Evolutionary conservation across 2,888 invertebrate genomes (phyloP).

Genomic region (Zygogramma bicolorata): DNA sequence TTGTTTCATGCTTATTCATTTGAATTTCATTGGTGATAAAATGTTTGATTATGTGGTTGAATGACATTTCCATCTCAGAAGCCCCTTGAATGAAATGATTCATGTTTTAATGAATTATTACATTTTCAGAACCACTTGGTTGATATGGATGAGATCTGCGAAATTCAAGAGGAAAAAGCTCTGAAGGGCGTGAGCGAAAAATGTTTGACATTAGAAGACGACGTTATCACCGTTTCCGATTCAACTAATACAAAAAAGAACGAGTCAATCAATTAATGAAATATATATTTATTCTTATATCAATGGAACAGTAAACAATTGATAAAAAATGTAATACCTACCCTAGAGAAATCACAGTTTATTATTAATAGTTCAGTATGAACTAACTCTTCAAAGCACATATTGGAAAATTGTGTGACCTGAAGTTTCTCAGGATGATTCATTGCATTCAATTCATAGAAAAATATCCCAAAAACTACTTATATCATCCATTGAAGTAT

Average conservation of each 20-base stretch:
- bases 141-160: slow-evolving; percentile 18
- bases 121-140: slow-evolving; percentile 28
- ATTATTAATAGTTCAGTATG: not conserved
- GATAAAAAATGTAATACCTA: not conserved
- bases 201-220: not conserved
- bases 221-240: not conserved
- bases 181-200: slow-evolving; percentile 13
- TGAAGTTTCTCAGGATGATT: no score
- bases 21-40: no score
- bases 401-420: not conserved
- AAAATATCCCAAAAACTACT: not conserved
- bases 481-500: not conserved
- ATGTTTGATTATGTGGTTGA: no score
- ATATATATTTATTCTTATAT: slow-evolving; percentile 4
- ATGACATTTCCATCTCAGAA: no score
- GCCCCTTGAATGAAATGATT: no score
- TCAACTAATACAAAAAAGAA: not conserved
- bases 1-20: no score
- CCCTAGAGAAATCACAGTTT: slow-evolving; percentile 3
- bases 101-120: not conserved
- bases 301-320: not conserved
- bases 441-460: no score
- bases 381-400: not conserved
- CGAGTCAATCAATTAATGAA: not conserved
- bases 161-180: slow-evolving; percentile 5